Conservation (phyloP, 2,888 invertebrate species). For the Incurvaria masculella region DNA sequence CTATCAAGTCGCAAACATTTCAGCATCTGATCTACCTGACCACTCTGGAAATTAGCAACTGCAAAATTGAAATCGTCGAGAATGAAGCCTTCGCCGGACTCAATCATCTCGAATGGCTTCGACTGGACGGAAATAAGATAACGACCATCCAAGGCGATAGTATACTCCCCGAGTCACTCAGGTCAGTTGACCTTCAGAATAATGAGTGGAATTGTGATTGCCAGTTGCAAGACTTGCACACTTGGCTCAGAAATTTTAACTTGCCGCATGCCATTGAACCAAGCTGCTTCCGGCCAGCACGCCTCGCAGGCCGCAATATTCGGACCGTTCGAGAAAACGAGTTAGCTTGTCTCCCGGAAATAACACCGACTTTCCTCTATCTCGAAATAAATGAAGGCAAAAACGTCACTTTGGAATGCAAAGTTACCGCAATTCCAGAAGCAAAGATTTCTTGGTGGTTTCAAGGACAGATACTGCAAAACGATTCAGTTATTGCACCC, state of each 20-base stretch:
- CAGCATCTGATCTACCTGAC: constrained; percentile 71
- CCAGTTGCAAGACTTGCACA: constrained; percentile 69
- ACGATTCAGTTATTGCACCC: constrained; percentile 65
- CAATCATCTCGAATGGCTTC: constrained; percentile 78
- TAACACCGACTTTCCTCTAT: constrained; percentile 70
- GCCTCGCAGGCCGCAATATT: constrained; percentile 65
- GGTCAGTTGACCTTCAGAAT: constrained; percentile 77
- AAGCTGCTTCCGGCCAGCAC: constrained; percentile 67
- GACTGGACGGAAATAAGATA: constrained; percentile 78
- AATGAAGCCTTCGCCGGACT: constrained; percentile 79
- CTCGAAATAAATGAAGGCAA: constrained; percentile 77
- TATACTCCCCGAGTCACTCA: constrained; percentile 72
- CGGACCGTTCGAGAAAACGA: constrained; percentile 65
- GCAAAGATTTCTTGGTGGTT: constrained; percentile 82
- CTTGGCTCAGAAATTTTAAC: constrained; percentile 74
- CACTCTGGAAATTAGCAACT: constrained; percentile 77
- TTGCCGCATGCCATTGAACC: constrained; percentile 78
- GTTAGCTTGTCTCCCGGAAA: constrained; percentile 78
- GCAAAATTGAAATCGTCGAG: constrained; percentile 74
- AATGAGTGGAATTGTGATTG: constrained; percentile 92
- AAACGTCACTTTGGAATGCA: constrained; percentile 77
- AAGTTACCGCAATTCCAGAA: constrained; percentile 77
- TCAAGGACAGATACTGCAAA: constrained; percentile 76
- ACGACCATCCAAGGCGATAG: constrained; percentile 66
- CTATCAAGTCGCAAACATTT: constrained; percentile 69